Conservation (phyloP, 2,888 invertebrate species). For the Caenorhabditis becei region DNA sequence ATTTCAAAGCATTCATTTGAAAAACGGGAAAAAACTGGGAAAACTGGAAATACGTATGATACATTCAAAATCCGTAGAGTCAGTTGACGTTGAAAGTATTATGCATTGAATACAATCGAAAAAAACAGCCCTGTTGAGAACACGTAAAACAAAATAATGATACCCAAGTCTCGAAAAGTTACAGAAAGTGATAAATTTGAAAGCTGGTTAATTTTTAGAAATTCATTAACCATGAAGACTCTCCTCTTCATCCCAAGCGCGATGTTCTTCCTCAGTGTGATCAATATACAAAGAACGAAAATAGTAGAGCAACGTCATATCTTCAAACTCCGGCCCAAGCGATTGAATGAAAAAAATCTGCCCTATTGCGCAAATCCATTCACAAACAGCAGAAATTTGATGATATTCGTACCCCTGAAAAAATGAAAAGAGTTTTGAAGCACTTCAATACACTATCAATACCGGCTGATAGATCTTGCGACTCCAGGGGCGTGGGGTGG, state of each 20-base stretch:
- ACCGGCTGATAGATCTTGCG: conserved; percentile 74
- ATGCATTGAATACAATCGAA: too few relatives aligned
- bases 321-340: conserved; percentile 86
- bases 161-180: too few relatives aligned
- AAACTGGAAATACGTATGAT: too few relatives aligned
- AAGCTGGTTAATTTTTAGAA: neutral
- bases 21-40: too few relatives aligned
- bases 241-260: conserved; percentile 39
- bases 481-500: conserved; percentile 80
- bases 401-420: conserved; percentile 86
- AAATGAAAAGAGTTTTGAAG: too few relatives aligned
- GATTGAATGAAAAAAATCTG: conserved; percentile 86
- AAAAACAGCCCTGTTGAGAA: too few relatives aligned
- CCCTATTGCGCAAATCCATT: conserved; percentile 86
- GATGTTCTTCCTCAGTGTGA: neutral
- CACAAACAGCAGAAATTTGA: conserved; percentile 86
- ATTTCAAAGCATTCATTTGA: too few relatives aligned
- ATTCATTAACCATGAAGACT: neutral
- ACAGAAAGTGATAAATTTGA: too few relatives aligned
- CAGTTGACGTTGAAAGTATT: too few relatives aligned
- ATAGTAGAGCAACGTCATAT: conserved; percentile 83
- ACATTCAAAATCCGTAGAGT: too few relatives aligned
- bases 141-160: too few relatives aligned
- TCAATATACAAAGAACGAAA: neutral
- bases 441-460: conserved; percentile 17